Percentiles rank a stretch among this genome's conserved stretches.
These are phyloP conservation scores for Blastomussa wellsi DNA, from an alignment of 92 coral and sea anemone genomes.

Conservation along the genomic window DNA sequence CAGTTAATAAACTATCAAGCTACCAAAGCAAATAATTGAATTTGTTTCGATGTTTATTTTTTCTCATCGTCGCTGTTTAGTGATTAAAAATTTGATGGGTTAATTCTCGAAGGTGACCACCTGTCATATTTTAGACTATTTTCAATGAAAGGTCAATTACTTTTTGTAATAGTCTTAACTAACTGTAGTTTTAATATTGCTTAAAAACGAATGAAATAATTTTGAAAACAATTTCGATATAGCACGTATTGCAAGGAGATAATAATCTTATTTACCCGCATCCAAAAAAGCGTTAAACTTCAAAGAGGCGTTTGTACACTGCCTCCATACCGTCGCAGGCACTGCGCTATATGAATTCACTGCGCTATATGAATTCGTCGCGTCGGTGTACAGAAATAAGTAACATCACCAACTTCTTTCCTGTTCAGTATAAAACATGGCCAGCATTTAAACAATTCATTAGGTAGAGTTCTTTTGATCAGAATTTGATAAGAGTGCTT, in stretches of 20 bases:
- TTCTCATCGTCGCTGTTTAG: not conserved
- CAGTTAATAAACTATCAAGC: not conserved
- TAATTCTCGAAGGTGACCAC: not conserved
- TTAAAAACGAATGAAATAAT: not conserved
- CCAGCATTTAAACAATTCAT: constrained; percentile 5
- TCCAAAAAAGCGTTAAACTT: not conserved
- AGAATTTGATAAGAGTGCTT: not conserved
- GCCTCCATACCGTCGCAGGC: not conserved
- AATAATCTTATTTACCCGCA: not conserved
- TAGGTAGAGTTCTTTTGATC: not conserved
- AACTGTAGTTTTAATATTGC: not conserved
- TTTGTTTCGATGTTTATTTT: not conserved
- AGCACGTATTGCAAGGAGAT: not conserved
- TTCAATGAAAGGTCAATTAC: not conserved
- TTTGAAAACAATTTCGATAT: not conserved
- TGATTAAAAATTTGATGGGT: not conserved
- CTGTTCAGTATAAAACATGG: not conserved
- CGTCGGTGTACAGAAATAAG: not conserved
- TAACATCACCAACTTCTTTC: not conserved
- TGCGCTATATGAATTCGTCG: not conserved
- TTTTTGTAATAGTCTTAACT: not conserved
- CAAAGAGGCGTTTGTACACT: too few species aligned
- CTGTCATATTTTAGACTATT: too few species aligned
- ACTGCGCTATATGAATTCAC: not conserved
- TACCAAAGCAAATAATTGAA: not conserved